phyloP scores from a whole-genome alignment of 2,113 vertebrate species.

The Aepyceros melampus region DNA sequence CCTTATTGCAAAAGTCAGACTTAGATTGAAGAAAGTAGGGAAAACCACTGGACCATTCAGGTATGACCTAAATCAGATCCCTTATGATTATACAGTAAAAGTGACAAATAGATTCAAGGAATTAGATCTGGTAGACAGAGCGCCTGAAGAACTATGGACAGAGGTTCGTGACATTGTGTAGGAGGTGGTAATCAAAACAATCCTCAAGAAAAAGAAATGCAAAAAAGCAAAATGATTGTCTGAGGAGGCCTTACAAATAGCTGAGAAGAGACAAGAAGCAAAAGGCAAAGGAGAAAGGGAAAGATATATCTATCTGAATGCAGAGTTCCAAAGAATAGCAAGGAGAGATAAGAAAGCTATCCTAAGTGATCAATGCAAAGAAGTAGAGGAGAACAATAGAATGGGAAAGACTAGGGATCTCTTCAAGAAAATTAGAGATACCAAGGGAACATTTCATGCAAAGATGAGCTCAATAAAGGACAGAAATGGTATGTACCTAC shows the following conservation, averaged over 20 bases:
- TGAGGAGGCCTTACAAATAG: not conserved
- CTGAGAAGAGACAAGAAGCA: not conserved
- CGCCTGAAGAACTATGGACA: not conserved
- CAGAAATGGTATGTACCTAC: not conserved
- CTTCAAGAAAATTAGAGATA: not conserved
- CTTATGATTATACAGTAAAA: not conserved
- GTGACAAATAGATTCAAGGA: not conserved
- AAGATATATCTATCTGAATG: not conserved
- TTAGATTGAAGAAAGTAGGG: not conserved
- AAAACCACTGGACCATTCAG: not conserved
- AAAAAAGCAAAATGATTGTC: not conserved
- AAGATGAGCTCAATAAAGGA: not conserved
- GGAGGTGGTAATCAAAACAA: not conserved
- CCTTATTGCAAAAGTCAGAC: not conserved
- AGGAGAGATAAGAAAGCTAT: not conserved
- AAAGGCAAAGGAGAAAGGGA: not conserved
- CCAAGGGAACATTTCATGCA: not conserved
- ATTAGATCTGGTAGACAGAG: not conserved
- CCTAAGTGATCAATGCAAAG: not conserved
- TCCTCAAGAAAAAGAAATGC: not conserved
- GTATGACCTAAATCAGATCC: not conserved
- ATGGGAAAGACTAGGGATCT: not conserved
- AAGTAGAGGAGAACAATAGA: not conserved
- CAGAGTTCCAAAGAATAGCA: not conserved
- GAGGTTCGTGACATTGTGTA: not conserved